Evolutionary conservation across 2,888 invertebrate species (phyloP).

Genomic region (Mimachlamys varia): DNA sequence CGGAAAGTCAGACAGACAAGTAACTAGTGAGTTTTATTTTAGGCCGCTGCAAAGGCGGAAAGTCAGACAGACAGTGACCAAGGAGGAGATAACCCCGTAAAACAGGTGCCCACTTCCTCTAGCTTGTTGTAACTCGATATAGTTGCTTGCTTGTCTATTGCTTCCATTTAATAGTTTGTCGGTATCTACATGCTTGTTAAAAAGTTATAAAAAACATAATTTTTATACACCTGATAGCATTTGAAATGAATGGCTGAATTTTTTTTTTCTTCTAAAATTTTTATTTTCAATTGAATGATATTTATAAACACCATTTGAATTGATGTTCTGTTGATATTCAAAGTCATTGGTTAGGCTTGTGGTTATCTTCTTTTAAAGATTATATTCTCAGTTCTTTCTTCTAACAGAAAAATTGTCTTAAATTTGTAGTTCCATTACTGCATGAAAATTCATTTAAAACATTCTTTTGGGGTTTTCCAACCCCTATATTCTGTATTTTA

Average conservation of each 20-base stretch:
- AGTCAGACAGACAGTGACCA: slow-evolving; percentile 12
- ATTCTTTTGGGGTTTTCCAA: too few relatives aligned
- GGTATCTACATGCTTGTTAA: not conserved
- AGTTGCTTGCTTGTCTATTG: not conserved
- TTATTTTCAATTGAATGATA: not conserved
- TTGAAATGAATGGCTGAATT: not conserved
- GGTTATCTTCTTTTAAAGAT: too few relatives aligned
- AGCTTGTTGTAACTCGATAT: not conserved
- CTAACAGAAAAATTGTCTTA: too few relatives aligned
- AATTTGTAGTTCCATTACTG: too few relatives aligned
- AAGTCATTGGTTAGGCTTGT: too few relatives aligned
- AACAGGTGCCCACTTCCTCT: slow-evolving; percentile 2
- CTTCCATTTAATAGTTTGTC: not conserved
- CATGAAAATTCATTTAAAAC: too few relatives aligned
- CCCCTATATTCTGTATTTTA: too few relatives aligned
- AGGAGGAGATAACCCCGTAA: slow-evolving; percentile 1
- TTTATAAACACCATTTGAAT: not conserved
- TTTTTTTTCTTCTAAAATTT: not conserved
- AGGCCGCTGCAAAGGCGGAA: slow-evolving; percentile 18
- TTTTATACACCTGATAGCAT: not conserved
- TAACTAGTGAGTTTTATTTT: slow-evolving; percentile 19
- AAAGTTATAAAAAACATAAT: not conserved
- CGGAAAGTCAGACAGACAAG: not conserved
- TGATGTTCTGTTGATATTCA: not conserved
- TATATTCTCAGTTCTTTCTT: too few relatives aligned